Evolutionary conservation across 2,888 invertebrate genomes (phyloP).

Genomic region (Rhagophthalmus giganteus): DNA sequence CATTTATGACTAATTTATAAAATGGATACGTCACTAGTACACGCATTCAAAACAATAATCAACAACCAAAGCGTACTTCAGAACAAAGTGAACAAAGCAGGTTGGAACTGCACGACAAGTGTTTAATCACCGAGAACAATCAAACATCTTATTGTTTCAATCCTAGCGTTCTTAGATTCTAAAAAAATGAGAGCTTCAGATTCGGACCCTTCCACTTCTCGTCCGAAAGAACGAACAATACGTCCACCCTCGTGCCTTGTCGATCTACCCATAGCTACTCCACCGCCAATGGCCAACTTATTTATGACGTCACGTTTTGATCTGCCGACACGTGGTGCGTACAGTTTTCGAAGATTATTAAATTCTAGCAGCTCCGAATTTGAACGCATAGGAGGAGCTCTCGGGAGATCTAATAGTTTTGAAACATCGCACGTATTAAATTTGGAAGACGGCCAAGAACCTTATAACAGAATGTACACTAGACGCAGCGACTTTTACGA

Average conservation of each 20-base stretch:
- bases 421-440: constrained; percentile 8
- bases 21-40: constrained; percentile 9
- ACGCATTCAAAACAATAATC: constrained; percentile 1
- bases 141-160: constrained; percentile 27
- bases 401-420: too few species aligned
- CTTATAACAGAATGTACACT: too few species aligned
- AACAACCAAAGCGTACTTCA: constrained; percentile 2
- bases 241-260: constrained; percentile 44
- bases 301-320: constrained; percentile 51
- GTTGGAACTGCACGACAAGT: constrained; percentile 26
- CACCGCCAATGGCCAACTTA: constrained; percentile 54
- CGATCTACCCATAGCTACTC: constrained; percentile 52
- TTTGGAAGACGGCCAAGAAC: too few species aligned
- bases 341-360: constrained; percentile 47
- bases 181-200: constrained; percentile 40
- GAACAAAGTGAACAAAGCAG: constrained; percentile 22
- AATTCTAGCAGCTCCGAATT: constrained; percentile 39
- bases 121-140: constrained; percentile 34
- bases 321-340: constrained; percentile 45
- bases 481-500: constrained; percentile 5
- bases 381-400: too few species aligned
- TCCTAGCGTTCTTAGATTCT: constrained; percentile 6
- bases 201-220: constrained; percentile 30
- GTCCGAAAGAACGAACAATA: constrained; percentile 32
- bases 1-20: too few species aligned